phyloP scores from a whole-genome alignment of 1,140 invertebrate genomes.

The Drosophila arawakana region DNA sequence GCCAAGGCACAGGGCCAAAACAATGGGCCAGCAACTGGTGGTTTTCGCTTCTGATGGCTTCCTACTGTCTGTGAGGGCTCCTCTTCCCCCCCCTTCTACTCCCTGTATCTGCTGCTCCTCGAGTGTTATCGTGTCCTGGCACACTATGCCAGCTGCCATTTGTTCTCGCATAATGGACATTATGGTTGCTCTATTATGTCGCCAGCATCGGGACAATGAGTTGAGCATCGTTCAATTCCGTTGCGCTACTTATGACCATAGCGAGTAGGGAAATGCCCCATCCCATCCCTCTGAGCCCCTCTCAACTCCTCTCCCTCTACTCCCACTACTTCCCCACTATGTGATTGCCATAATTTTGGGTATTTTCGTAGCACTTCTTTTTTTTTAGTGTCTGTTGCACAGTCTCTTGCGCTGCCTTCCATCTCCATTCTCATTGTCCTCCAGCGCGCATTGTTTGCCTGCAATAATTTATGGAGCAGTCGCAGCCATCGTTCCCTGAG shows the following conservation, averaged over 20 bases:
- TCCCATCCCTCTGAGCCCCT: not conserved
- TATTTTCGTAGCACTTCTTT: slow-evolving; percentile 48
- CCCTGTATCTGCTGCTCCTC: not conserved
- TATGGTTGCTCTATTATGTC: slow-evolving; percentile 68
- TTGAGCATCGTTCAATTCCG: slow-evolving; percentile 42
- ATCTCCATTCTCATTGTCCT: slow-evolving; percentile 29
- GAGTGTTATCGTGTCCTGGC: slow-evolving; percentile 64
- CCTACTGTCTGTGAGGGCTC: not conserved
- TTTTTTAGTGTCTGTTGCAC: slow-evolving; percentile 16
- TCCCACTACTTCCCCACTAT: not conserved
- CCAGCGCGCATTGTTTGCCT: slow-evolving; percentile 62
- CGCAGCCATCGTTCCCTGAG: slow-evolving; percentile 27
- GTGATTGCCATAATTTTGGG: slow-evolving; percentile 68
- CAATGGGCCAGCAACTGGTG: slow-evolving; percentile 64
- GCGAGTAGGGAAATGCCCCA: not conserved
- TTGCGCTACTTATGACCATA: slow-evolving; percentile 26
- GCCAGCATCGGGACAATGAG: slow-evolving; percentile 56
- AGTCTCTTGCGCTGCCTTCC: slow-evolving; percentile 6
- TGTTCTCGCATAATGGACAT: slow-evolving; percentile 77
- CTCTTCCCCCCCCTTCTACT: not conserved
- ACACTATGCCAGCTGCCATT: slow-evolving; percentile 65
- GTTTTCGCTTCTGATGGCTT: slow-evolving; percentile 13
- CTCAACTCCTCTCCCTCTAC: not conserved
- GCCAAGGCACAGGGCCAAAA: slow-evolving; percentile 67
- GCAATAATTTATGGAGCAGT: slow-evolving; percentile 65